Base-by-base conservation (phyloP, 2,113 vertebrate species). In the Hippocampus zosterae region DNA sequence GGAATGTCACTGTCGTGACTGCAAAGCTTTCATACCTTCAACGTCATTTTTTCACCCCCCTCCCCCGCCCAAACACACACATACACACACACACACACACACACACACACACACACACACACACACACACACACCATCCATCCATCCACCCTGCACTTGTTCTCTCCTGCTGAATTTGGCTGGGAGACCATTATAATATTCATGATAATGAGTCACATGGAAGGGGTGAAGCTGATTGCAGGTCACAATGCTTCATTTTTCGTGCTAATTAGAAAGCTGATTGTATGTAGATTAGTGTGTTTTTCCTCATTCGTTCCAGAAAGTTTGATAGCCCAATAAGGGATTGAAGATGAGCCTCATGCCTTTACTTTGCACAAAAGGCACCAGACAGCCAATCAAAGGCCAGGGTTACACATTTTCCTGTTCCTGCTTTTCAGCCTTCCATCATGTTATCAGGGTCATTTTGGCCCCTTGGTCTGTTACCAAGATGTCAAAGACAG, bases 211-310 rank as follows among this genome's bases (percentile, higher is more conserved):
- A 86, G 79, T 88, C 79, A 80, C 79, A 87, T 78, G 80, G 85
- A 89, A 83, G 68, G 75, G 81, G 81, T 87, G 77, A 73, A 79
- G 81, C 86, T 82, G 88, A 91, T 89, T 89, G 82, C 84, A 74
- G 85, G 84, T 89, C 85, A 87, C 85, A 89, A 88, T 87, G 69
- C 83, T 87, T 87, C 72, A 88, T 88, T 86, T 84, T 88, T 81
- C 52, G 41, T 3, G 78, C 82, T 89, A 91, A 91, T 91, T 89
- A 88, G 81, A 84, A 84, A 79, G 75, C 81, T 88, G 87, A 91
- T 89, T 89, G 83, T 81, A 88, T 88, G 88, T 80, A 85, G 87
- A 91, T 89, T 85, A 79, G 81, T 79, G 71, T 84, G 78, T 82
- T 84, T 86, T 85, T 78, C 78, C 70, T 55, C 12, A 73, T 77